phyloP scores from a whole-genome alignment of 1,140 invertebrate species.

The Reticulitermes speratus region DNA sequence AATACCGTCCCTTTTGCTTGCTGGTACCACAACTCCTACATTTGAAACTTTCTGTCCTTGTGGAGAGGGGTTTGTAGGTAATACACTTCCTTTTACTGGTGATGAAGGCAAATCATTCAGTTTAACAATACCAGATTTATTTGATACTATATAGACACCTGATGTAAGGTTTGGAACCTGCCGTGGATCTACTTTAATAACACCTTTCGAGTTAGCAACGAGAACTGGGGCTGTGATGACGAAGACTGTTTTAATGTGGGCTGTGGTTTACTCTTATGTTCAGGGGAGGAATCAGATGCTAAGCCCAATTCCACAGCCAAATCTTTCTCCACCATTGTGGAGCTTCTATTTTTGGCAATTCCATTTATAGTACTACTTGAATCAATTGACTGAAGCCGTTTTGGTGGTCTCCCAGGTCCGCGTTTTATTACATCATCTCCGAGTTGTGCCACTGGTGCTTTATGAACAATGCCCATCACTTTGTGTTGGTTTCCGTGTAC shows the following conservation, averaged over 20 bases:
- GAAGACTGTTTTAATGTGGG: not conserved
- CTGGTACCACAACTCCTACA: not conserved
- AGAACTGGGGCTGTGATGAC: conserved; percentile 45
- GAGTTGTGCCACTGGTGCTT: not conserved
- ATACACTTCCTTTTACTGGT: not conserved
- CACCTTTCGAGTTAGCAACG: conserved; percentile 67
- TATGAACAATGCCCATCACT: conserved; percentile 19
- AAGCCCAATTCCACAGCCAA: conserved; percentile 28
- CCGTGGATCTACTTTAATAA: conserved; percentile 71
- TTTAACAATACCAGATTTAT: conserved; percentile 56
- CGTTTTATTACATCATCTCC: conserved; percentile 17
- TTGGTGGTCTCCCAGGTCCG: conserved; percentile 21
- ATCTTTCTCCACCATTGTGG: not conserved
- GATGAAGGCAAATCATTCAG: conserved; percentile 17
- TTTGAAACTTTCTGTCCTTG: not conserved
- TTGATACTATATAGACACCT: conserved; percentile 69
- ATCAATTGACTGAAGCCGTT: not conserved
- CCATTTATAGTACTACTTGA: conserved; percentile 23
- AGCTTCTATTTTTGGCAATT: conserved; percentile 15
- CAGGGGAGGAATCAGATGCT: conserved; percentile 31
- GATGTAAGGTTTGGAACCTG: conserved; percentile 65
- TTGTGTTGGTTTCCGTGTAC: conserved; percentile 17
- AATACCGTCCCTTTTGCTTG: not conserved
- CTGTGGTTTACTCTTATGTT: conserved; percentile 21
- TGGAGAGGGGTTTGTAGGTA: not conserved